Conservation (phyloP, 2,888 invertebrate genomes). For the Amblyjoppa proteus region DNA sequence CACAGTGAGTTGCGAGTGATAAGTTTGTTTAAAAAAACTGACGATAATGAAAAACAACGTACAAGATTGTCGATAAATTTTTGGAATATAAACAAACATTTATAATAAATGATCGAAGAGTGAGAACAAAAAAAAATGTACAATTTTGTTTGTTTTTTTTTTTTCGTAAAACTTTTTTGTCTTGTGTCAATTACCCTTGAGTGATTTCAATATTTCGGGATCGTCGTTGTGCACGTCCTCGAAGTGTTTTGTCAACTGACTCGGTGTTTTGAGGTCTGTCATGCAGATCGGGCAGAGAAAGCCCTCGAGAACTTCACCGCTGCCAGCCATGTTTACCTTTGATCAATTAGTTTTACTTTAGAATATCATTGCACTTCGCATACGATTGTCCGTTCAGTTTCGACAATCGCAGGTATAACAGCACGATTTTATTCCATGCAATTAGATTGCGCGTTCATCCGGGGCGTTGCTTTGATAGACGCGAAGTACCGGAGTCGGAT, state of each 20-base stretch:
- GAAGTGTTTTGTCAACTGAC: slow-evolving; percentile 94
- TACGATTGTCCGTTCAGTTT: background rate
- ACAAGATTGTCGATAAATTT: background rate
- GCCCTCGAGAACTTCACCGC: slow-evolving; percentile 92
- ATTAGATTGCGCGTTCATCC: background rate
- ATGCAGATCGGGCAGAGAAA: slow-evolving; percentile 98
- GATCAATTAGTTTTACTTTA: background rate
- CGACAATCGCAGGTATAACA: background rate
- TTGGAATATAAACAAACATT: background rate
- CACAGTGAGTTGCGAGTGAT: background rate
- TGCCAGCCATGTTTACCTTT: slow-evolving; percentile 82
- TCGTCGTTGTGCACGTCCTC: slow-evolving; percentile 95
- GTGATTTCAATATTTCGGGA: slow-evolving; percentile 92
- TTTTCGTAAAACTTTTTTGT: background rate
- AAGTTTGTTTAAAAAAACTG: background rate
- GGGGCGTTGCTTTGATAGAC: background rate
- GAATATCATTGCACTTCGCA: background rate
- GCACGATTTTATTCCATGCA: background rate
- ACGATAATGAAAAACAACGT: background rate
- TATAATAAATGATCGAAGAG: background rate
- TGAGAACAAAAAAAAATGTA: background rate
- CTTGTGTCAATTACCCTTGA: slow-evolving; percentile 88
- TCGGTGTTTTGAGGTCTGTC: slow-evolving; percentile 94
- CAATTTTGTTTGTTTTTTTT: too few species aligned
- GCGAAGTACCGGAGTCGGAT: background rate